Evolutionary conservation across 2,113 vertebrate genomes (phyloP), one percentile per base, ranked within the genome.

Genomic region (Menura novaehollandiae): DNA sequence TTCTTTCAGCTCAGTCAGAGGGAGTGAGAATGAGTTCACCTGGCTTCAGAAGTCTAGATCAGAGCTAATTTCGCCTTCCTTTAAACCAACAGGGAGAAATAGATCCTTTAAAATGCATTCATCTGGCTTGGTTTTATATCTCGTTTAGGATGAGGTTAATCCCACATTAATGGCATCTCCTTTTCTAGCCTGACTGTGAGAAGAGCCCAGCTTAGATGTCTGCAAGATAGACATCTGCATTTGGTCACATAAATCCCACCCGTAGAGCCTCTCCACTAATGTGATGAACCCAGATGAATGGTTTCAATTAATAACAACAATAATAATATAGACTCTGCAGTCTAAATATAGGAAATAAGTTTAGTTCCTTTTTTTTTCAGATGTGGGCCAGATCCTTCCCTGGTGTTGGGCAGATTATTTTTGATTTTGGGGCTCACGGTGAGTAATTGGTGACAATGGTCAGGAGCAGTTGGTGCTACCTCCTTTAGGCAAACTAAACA

Each of bases 221-320:
- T 96, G 91, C 91, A 95, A 94, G 94, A 95, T 78, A 96, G 96
- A 95, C 96, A 96, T 97, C 95, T 97, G 96, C 86, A 47, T 96
- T 97, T 91, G 93, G 93, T 96, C 96, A 96, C 66, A 95, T 87
- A 95, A 97, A 96, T 95, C 94, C 96, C 96, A 95, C 96, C 96
- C 96, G 19, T 62, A 92, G 94, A 96, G 94, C 80, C 0, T 6
- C 83, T 74, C 60, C 39, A 26, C 84, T 97, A 95, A 96, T 91
- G 87, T 93, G 95, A 96, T 1, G 85, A 96, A 95, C 92, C 68
- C 82, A 82, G 79, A 93, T 78, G 93, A 76, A 81, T 94, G 88
- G 83, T 81, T 94, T 93, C 89, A 92, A 96, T 97, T 93, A 96
- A 93, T 94, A 95, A 78, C 83, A 93, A 90, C 79, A 92, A 87